Conservation (phyloP, 2,797 vertebrate species). For the Anguilla obscura region DNA sequence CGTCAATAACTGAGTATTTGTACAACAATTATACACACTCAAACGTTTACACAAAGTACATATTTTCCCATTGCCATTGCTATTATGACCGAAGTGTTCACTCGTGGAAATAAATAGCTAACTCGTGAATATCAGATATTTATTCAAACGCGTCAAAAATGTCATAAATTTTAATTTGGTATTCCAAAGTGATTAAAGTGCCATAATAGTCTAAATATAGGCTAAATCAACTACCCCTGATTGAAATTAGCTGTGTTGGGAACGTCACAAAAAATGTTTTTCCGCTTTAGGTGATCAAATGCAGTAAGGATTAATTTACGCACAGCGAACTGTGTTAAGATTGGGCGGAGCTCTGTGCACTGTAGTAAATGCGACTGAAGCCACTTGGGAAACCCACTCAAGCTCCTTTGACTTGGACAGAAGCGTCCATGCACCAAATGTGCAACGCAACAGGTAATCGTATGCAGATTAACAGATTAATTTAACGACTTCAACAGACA, state of each 20-base stretch:
- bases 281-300: neutral
- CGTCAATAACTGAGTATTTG: neutral
- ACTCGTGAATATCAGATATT: neutral
- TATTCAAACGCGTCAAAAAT: neutral
- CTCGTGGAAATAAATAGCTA: neutral
- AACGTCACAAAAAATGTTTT: neutral
- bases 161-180: neutral
- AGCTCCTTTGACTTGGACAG: neutral
- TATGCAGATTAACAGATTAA: neutral
- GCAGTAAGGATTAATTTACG: neutral
- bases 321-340: neutral
- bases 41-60: neutral
- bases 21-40: neutral
- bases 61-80: neutral
- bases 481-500: neutral
- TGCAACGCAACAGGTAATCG: neutral
- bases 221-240: neutral
- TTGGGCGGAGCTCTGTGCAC: constrained; percentile 2
- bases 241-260: neutral
- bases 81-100: neutral
- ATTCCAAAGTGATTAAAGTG: neutral
- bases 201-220: neutral
- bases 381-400: neutral
- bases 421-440: neutral
- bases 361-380: neutral